phyloP scores from a whole-genome alignment of 2,797 vertebrate genomes.

The Mionectes olivaceus region DNA sequence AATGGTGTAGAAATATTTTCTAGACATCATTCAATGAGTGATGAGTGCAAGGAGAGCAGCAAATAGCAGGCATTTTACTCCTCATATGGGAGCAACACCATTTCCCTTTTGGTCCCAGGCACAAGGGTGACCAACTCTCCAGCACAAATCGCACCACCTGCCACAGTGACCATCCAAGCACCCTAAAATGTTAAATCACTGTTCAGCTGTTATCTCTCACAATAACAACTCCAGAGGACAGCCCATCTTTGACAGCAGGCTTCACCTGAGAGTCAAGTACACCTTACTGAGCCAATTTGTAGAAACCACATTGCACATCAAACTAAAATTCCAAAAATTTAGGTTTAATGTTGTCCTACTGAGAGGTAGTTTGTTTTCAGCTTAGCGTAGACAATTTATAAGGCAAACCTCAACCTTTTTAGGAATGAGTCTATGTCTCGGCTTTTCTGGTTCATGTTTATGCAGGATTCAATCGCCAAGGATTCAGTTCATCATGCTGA shows the following conservation, averaged over 20 bases:
- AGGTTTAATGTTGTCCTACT: background rate
- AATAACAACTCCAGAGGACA: background rate
- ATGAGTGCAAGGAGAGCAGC: background rate
- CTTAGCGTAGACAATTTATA: background rate
- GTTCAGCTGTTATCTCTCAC: background rate
- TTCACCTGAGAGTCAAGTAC: background rate
- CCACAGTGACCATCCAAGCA: background rate
- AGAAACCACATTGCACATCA: background rate
- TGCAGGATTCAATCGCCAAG: background rate
- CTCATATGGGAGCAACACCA: background rate
- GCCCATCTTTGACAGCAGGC: background rate
- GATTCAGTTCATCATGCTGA: background rate
- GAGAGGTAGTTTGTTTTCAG: background rate
- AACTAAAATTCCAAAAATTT: background rate
- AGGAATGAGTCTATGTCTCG: background rate
- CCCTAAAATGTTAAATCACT: background rate
- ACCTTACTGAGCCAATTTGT: background rate
- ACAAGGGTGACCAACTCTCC: background rate
- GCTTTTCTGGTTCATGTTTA: background rate
- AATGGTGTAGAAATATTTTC: background rate
- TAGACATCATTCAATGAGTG: background rate
- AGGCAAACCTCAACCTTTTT: background rate
- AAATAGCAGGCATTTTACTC: background rate
- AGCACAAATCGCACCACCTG: background rate
- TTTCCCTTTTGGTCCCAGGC: background rate